Percentiles rank a stretch among this genome's conserved stretches.
Evolutionary conservation across 2,888 invertebrate species (phyloP).

Genomic region (Caenorhabditis sp.): DNA sequence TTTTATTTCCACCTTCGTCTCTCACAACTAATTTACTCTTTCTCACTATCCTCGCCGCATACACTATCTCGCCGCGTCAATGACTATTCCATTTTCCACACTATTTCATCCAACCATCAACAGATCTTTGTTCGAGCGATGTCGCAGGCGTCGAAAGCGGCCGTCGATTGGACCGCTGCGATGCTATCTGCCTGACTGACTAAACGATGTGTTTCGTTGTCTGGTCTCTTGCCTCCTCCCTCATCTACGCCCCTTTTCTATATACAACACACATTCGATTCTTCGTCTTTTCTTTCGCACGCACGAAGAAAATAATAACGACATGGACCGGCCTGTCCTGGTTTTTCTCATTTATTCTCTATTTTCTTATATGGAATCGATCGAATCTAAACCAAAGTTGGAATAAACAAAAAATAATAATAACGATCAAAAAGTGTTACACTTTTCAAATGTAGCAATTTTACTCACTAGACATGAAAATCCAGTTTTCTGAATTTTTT

Average conservation of each 20-base stretch:
- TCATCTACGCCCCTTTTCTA: slow-evolving; percentile 11
- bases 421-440: too few species aligned
- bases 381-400: too few species aligned
- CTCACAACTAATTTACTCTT: not conserved
- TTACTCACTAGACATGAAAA: too few species aligned
- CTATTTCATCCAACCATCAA: not conserved
- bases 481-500: too few species aligned
- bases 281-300: slow-evolving; percentile 27
- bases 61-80: not conserved
- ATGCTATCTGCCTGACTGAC: not conserved
- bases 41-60: not conserved
- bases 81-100: not conserved
- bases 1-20: not conserved
- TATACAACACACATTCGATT: slow-evolving; percentile 6
- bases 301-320: slow-evolving; percentile 21
- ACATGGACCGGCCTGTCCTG: slow-evolving; percentile 27
- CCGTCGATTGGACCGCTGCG: not conserved
- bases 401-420: too few species aligned
- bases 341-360: slow-evolving; percentile 9
- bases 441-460: too few species aligned
- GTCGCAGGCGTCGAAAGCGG: not conserved
- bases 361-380: too few species aligned
- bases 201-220: not conserved
- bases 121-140: not conserved
- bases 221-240: not conserved